Percentiles rank a stretch among this genome's conserved stretches.
These are phyloP conservation scores for Nycteola revayana DNA, from an alignment of 2,888 invertebrate species.

Conservation along the genomic window DNA sequence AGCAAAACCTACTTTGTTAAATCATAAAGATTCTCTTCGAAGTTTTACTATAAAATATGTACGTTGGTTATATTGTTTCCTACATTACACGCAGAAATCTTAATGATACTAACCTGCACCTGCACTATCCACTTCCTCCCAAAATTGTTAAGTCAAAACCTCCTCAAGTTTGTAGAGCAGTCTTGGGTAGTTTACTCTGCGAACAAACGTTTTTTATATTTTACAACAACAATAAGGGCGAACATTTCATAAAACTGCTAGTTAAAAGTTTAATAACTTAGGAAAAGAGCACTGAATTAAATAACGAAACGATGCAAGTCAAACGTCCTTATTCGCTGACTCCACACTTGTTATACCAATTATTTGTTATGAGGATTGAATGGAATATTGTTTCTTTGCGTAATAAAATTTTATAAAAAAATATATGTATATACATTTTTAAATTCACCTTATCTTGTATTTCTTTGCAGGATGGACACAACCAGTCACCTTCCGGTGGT, in stretches of 20 bases:
- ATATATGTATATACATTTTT: too few relatives aligned
- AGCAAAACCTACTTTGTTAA: too few relatives aligned
- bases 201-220: slow-evolving; percentile 6
- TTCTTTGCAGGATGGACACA: slow-evolving; percentile 49
- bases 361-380: slow-evolving; percentile 2
- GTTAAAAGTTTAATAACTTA: background rate
- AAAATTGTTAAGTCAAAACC: background rate
- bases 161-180: slow-evolving; percentile 10
- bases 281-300: background rate
- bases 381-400: too few relatives aligned
- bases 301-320: background rate
- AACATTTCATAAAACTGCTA: background rate
- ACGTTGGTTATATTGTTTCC: too few relatives aligned
- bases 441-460: slow-evolving; percentile 25
- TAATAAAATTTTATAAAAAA: too few relatives aligned
- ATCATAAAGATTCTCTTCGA: too few relatives aligned
- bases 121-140: too few relatives aligned
- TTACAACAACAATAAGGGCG: background rate
- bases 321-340: background rate
- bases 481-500: slow-evolving; percentile 58
- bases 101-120: slow-evolving; percentile 2
- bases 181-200: slow-evolving; percentile 11
- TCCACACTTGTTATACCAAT: slow-evolving; percentile 17
- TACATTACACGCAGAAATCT: too few relatives aligned
- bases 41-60: too few relatives aligned